These are phyloP conservation scores for Coendou prehensilis DNA, from an alignment of 2,797 vertebrate genomes.

Conservation along the genomic window DNA sequence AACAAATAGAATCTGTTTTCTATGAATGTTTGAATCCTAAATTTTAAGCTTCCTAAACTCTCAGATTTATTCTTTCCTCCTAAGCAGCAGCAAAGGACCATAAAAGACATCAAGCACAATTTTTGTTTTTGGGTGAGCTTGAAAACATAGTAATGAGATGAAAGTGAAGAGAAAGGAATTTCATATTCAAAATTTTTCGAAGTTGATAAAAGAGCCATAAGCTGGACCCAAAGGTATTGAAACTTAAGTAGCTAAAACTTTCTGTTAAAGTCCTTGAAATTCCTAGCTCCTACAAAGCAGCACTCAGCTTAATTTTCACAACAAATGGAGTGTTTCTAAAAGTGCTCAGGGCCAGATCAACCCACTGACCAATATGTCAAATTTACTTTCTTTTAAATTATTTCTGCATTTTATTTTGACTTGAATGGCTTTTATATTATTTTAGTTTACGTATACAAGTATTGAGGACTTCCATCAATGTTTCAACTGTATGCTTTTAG, in stretches of 20 bases:
- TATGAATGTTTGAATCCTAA: not conserved
- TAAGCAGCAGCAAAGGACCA: not conserved
- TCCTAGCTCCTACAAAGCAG: not conserved
- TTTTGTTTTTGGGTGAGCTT: conserved; percentile 42
- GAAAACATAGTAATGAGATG: not conserved
- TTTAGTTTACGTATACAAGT: not conserved
- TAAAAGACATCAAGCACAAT: conserved; percentile 19
- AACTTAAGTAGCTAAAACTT: conserved; percentile 49
- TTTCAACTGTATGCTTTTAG: not conserved
- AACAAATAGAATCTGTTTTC: not conserved
- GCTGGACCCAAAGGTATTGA: not conserved
- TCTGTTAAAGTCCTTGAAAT: not conserved
- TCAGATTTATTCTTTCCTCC: not conserved
- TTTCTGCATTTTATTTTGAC: conserved; percentile 37
- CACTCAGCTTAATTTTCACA: not conserved
- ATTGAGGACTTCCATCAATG: not conserved
- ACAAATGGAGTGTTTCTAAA: not conserved
- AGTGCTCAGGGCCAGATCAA: not conserved
- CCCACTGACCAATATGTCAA: not conserved
- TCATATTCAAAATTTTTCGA: not conserved
- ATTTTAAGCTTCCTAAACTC: not conserved
- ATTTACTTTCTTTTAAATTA: not conserved
- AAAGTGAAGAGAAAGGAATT: conserved; percentile 18
- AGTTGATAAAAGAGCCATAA: conserved; percentile 48
- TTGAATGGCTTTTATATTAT: not conserved